Conservation (phyloP, 1,140 invertebrate genomes). For the Magallana ariakensis region DNA sequence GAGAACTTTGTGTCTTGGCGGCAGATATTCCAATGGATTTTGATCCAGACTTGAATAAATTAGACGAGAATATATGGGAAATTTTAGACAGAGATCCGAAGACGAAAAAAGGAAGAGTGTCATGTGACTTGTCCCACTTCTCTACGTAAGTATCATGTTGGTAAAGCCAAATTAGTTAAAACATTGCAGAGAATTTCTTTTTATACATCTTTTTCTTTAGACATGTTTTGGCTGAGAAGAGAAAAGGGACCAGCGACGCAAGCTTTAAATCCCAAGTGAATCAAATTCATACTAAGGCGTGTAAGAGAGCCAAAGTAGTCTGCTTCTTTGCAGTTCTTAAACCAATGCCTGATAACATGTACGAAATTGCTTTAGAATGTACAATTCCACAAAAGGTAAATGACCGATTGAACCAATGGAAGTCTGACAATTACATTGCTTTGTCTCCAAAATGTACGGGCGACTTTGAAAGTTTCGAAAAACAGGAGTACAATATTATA, state of each 20-base stretch:
- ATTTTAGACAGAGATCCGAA: conserved; percentile 40
- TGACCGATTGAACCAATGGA: conserved; percentile 52
- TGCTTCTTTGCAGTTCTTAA: conserved; percentile 50
- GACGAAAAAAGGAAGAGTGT: conserved; percentile 38
- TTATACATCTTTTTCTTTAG: conserved; percentile 1
- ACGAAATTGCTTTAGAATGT: conserved; percentile 48
- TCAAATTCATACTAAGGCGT: conserved; percentile 39
- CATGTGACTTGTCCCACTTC: conserved; percentile 49
- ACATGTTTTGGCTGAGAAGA: conserved; percentile 48
- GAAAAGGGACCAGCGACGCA: neutral
- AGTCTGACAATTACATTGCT: conserved; percentile 32
- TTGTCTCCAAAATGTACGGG: conserved; percentile 37
- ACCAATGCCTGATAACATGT: conserved; percentile 36
- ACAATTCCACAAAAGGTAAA: conserved; percentile 42
- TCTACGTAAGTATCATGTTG: conserved; percentile 48
- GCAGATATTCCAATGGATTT: conserved; percentile 32
- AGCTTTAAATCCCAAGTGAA: conserved; percentile 17
- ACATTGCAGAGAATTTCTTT: neutral
- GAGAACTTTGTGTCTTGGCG: conserved; percentile 46
- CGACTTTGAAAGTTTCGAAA: conserved; percentile 48
- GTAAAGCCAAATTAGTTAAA: neutral
- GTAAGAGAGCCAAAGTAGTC: conserved; percentile 2
- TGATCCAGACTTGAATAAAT: conserved; percentile 17
- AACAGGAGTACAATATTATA: conserved; percentile 42
- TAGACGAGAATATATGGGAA: conserved; percentile 45